Evolutionary conservation across 2,797 vertebrate species (phyloP).

Genomic region (Helarctos malayanus): DNA sequence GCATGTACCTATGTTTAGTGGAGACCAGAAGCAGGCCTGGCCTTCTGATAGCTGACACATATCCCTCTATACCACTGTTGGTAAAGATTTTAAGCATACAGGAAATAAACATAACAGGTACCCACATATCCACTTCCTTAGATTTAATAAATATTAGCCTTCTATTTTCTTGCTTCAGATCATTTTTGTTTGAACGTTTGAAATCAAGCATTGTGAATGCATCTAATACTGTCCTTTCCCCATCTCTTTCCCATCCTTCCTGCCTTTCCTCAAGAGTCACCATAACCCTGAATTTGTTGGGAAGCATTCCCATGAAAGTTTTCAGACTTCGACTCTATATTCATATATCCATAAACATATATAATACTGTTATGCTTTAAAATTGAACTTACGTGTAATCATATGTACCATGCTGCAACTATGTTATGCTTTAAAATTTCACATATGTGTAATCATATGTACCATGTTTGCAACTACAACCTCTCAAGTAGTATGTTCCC

Average conservation of each 20-base stretch:
- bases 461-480: neutral
- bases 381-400: neutral
- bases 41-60: neutral
- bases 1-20: neutral
- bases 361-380: neutral
- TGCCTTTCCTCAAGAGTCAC: neutral
- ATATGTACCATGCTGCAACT: neutral
- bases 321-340: neutral
- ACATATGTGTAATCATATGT: neutral
- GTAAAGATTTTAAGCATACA: constrained; percentile 19
- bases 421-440: neutral
- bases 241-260: neutral
- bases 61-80: neutral
- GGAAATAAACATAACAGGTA: neutral
- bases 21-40: constrained; percentile 11
- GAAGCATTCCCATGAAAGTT: neutral
- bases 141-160: neutral
- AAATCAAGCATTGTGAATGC: neutral
- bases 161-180: neutral
- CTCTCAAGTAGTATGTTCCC: neutral
- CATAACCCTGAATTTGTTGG: neutral
- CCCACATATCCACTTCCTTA: neutral
- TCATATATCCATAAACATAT: neutral
- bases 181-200: neutral
- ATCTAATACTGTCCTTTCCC: neutral